Base-by-base conservation (phyloP, 2,797 vertebrate species). In the Bradypodion pumilum region DNA sequence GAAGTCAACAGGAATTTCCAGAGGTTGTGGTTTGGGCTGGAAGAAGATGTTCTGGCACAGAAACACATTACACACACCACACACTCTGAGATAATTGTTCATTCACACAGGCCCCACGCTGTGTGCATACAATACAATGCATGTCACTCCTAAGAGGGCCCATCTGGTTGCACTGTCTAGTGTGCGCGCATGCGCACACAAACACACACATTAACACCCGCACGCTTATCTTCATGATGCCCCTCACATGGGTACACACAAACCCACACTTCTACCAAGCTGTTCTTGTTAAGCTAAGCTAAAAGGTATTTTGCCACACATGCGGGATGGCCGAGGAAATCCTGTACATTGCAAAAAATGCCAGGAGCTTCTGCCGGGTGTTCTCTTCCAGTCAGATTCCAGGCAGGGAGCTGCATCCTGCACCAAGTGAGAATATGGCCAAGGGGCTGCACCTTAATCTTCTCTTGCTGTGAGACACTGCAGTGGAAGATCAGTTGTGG, bases 1-100 rank as follows among this genome's bases (percentile, higher is more conserved):
- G 86, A 92, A 93, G 89, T 83, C 83, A 88, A 77, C 86, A 92
- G 91, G 92, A 94, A 93, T 94, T 92, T 90, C 80, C 90, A 89
- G 91, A 92, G 92, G 88, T 90, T 93, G 92, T 82, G 94, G 91
- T 92, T 90, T 94, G 89, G 83, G 86, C 60, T 87, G 37, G 80
- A 81, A 49, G 37, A 42, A 8, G 66, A 91, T 70, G 66, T 80
- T 72, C 69, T 32, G 40, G 16, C 46, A 80, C 70, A 91, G 90
- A 93, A 78, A 90, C 92, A 68, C 91, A 93, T 35, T 42, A 76
- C 72, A 79, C 16, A 35, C 52, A 81, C 80, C 80, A 70, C 73
- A 86, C n/a, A n/a, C n/a, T n/a, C n/a, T n/a, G n/a, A 82, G 73
- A 80, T 85, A 89, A 85, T 85, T 78, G 49, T n/a, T n/a, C 70